Percentiles rank a stretch among this genome's conserved stretches.
Evolutionary conservation across 2,797 vertebrate species (phyloP).

Genomic region (Sebastes cheni): DNA sequence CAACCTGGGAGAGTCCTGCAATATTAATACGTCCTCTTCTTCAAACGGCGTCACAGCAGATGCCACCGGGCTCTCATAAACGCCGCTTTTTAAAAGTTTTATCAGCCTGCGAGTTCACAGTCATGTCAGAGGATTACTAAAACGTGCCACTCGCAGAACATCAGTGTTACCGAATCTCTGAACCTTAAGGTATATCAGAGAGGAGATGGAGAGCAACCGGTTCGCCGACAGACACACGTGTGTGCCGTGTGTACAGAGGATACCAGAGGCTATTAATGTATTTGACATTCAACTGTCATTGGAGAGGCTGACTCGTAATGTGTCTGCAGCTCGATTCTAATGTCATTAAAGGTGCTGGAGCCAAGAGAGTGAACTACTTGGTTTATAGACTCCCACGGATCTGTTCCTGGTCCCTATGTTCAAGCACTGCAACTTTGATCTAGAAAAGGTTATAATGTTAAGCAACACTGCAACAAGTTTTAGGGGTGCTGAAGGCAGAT

Average conservation of each 20-base stretch:
- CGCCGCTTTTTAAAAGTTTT: constrained; percentile 41
- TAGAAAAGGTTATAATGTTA: neutral
- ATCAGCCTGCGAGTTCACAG: constrained; percentile 33
- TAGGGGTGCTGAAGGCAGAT: neutral
- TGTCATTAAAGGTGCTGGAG: constrained; percentile 57
- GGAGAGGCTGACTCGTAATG: constrained; percentile 64
- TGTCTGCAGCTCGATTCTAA: constrained; percentile 44
- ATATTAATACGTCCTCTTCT: constrained; percentile 49
- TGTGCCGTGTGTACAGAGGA: neutral
- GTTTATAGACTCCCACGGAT: constrained; percentile 30
- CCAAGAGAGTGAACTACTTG: constrained; percentile 14
- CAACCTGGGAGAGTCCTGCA: constrained; percentile 40
- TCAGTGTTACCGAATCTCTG: neutral
- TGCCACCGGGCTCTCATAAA: constrained; percentile 15
- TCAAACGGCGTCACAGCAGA: constrained; percentile 16
- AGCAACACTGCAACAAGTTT: neutral
- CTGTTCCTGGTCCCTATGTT: neutral
- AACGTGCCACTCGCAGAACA: constrained; percentile 5
- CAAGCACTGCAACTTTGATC: neutral
- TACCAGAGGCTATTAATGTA: constrained; percentile 64
- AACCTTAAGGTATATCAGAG: neutral
- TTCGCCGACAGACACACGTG: neutral
- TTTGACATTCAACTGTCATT: constrained; percentile 73
- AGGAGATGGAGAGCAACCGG: neutral
- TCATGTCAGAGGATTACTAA: constrained; percentile 32